phyloP scores from a whole-genome alignment of 2,888 invertebrate species.

The Hipparchia semele region DNA sequence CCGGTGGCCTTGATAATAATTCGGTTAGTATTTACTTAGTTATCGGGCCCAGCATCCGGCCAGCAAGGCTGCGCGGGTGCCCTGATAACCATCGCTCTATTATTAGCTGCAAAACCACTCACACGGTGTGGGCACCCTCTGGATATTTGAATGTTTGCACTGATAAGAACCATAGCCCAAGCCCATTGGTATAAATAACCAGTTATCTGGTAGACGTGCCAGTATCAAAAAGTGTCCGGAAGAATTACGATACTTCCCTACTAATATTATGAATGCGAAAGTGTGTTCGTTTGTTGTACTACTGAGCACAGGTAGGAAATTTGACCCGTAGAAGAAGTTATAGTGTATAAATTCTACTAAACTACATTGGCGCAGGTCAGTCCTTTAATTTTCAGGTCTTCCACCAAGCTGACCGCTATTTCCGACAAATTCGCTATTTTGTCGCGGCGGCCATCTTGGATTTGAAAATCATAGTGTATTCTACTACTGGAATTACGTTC shows the following conservation, averaged over 20 bases:
- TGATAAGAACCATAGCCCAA: neutral
- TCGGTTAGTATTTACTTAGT: slow-evolving; percentile 44
- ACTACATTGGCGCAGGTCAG: no score
- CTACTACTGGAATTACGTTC: no score
- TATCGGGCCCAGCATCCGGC: slow-evolving; percentile 44
- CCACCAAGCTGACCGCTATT: no score
- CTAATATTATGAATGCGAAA: neutral
- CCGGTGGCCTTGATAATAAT: slow-evolving; percentile 45
- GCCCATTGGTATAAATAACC: neutral
- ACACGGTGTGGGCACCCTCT: slow-evolving; percentile 3
- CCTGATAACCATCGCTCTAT: neutral
- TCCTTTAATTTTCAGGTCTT: no score
- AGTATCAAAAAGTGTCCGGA: neutral
- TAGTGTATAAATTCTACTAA: no score
- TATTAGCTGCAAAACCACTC: neutral
- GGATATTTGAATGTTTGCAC: slow-evolving; percentile 3
- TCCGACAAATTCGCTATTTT: no score
- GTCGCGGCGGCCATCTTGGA: no score
- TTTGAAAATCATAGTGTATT: no score
- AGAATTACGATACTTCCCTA: neutral
- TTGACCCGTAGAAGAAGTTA: no score
- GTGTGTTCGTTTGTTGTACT: neutral
- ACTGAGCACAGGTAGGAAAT: no score
- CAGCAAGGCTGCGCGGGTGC: slow-evolving; percentile 25
- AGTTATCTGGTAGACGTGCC: neutral